Evolutionary conservation across 2,888 invertebrate species (phyloP), one percentile per base, ranked within the genome.

Genomic region (Pardosa pseudoannulata): DNA sequence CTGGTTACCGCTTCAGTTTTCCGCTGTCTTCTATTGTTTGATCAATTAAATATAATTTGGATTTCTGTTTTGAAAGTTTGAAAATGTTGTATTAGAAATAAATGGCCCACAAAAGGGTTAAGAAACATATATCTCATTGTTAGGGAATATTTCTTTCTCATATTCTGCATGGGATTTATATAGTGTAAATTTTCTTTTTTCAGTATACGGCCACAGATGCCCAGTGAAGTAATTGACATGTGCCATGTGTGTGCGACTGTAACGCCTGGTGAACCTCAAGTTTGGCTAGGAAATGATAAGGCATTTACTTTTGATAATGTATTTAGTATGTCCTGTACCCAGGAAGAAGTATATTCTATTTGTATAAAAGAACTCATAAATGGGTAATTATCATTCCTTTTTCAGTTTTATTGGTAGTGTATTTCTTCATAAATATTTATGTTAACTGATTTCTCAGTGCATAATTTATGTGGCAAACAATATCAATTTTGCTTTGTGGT

Each of bases 281-380:
- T 99, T 46, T 95, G 96, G 89, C 93, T 99, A 64, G 98, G 98
- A 78, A 95, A 96, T 50, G 98, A 98, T 92, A 96, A 98, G 91
- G 96, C 96, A 68, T 98, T 98, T 93, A 98, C 98, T 29, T 99
- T 97, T 92, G 98, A 99, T 93, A 95, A 95, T 92, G 98, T 99
- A 67, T 99, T 97, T 92, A 97, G 98, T 91, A 95, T 95, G 78
- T 93, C 93, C 79, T 93, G 95, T 64, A 92, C 92, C 75, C 99
- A 98, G 92, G 94, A 94, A 81, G 91, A 91, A 13, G 94, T 99
- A 31, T 99, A 98, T 92, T 94, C 95, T 67, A 94, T 94, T 13
- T 96, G 97, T 91, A 97, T 98, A 74, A 94, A 95, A 80, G 94
- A 94, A 76, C 94, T 99, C 82, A 96, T 99, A 89, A 96, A 97